Evolutionary conservation across 2,888 invertebrate species (phyloP).

Genomic region (Tetragonisca angustula): DNA sequence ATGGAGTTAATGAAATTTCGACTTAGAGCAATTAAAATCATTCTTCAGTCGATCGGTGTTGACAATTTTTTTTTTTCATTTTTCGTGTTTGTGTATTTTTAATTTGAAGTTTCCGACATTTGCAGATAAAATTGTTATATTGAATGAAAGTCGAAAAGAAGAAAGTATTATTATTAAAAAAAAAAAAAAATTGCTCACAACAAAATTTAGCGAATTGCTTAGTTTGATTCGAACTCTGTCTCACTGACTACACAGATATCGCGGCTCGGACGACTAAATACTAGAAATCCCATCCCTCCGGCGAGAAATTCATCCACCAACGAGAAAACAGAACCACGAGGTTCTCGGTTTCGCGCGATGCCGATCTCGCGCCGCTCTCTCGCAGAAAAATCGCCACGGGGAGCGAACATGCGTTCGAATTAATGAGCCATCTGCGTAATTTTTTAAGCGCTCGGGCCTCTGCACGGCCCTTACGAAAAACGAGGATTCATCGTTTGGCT

Average conservation of each 20-base stretch:
- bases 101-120: too few species aligned
- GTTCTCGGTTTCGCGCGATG: conserved; percentile 46
- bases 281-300: neutral
- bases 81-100: too few species aligned
- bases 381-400: conserved; percentile 52
- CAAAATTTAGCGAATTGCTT: neutral
- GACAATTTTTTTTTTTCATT: too few species aligned
- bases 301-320: neutral
- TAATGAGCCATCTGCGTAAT: conserved; percentile 62
- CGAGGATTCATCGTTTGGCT: conserved; percentile 47
- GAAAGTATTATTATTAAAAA: neutral
- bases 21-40: too few species aligned
- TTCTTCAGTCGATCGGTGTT: too few species aligned
- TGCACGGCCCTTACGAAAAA: conserved; percentile 19
- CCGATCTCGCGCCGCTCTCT: conserved; percentile 37
- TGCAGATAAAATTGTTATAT: too few species aligned
- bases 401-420: conserved; percentile 43
- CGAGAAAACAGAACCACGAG: neutral
- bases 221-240: too few species aligned
- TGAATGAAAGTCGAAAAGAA: neutral
- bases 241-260: neutral
- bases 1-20: too few species aligned
- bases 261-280: neutral
- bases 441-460: conserved; percentile 46
- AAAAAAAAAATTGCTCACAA: neutral